Evolutionary conservation across 2,888 invertebrate genomes (phyloP), one percentile per base, ranked within the genome.

Genomic region (Drosophila tripunctata): DNA sequence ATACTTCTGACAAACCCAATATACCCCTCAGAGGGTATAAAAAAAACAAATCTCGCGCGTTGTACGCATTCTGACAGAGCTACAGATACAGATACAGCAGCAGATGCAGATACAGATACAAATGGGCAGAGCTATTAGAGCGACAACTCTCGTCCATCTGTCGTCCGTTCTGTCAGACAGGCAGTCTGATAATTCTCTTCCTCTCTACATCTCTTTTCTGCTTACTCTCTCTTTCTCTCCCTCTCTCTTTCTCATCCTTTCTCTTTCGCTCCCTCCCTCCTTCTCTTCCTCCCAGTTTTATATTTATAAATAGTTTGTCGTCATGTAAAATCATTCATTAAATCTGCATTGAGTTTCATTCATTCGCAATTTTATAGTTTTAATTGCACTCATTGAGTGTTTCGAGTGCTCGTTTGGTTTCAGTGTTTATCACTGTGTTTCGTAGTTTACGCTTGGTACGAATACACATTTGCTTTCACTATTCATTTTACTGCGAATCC

Each of bases 291-390:
- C 41, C n/a, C n/a, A n/a, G n/a, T 56, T 31, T 14, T 6, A 52
- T 58, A 69, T 61, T 65, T 78, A 81, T 63, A 82, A 77, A 82
- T 80, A 80, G 82, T 79, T 75, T 77, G 76, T 75, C 64, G 51
- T 72, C 60, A 66, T 52, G 41, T 56, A 50, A 78, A 79, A 75
- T 78, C 80, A 76, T 83, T 81, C 80, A 81, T 81, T 83, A 81
- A 83, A 78, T 78, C 80, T 62, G 80, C 81, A 83, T 81, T 83
- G 76, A 82, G 80, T 67, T 82, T 80, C 62, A 76, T 81, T 76
- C 80, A 82, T 76, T 74, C 64, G 63, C 64, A 55, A 57, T 44
- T 22, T 45, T 14, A 5, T 4, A 15, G 15, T 47, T 80, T 76
- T 80, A 82, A 82, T 82, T 80, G 80, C 83, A 61, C 52, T 64